Base-by-base conservation (phyloP, 2,888 invertebrate species). In the Lucinisca nassula region DNA sequence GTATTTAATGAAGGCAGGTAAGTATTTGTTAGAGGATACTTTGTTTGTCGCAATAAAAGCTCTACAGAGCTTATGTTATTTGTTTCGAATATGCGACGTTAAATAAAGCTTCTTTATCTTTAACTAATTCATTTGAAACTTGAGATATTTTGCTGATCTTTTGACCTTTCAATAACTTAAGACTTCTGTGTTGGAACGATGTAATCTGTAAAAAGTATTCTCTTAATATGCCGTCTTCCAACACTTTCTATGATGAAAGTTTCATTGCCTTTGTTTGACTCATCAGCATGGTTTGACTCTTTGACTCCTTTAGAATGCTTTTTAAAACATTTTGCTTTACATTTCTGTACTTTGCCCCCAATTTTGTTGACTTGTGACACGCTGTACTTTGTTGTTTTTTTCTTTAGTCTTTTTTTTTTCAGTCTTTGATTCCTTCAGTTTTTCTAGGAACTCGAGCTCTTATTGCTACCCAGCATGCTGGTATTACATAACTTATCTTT, bases 381-480 rank as follows among this genome's bases (percentile, higher is more conserved):
- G 37, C 37, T 75, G 32, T 40, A 21, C 27, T 58, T 38, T 38
- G 27, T 24, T n/a, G n/a, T n/a, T n/a, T n/a, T n/a, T n/a, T n/a
- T n/a, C n/a, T 32, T 37, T 24, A n/a, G n/a, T n/a, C n/a, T n/a
- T n/a, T n/a, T n/a, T n/a, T 76, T 82, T 78, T 30, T 21, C 74
- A 51, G 55, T 61, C 37, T 74, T 74, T 37, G 35, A 32, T 14
- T 6, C 30, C 21, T 81, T 74, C 32, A 37, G 45, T 55, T 85
- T 76, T 49, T 51, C 61, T 76, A 49, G 80, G 24, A 61, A 83
- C 6, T 77, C 74, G 21, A 79, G 77, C 73, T 85, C 80, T 85
- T n/a, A 85, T 80, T n/a, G 55, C 61, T 49, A 75, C 79, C 40
- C 84, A 79, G 80, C 70, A 87, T 32, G 79, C 67, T 32, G 84